These are phyloP conservation scores for Diogma glabrata DNA, from an alignment of 2,888 invertebrate species.

Conservation along the genomic window DNA sequence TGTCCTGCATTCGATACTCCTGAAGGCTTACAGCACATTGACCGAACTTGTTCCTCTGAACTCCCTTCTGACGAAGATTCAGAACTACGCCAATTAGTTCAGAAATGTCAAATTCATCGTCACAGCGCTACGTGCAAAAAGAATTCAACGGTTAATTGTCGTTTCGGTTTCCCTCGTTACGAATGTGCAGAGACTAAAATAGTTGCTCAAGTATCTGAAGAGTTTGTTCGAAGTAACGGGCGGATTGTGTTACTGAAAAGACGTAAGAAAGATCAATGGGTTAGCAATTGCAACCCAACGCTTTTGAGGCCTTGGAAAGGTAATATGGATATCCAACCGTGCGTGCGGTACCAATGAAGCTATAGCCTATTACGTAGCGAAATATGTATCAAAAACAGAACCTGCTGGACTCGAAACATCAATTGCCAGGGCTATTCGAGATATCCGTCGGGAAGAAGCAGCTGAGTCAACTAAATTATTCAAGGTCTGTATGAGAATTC, in stretches of 20 bases:
- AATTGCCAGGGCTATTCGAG: background rate
- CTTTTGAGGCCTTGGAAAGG: background rate
- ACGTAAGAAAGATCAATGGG: background rate
- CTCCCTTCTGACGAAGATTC: background rate
- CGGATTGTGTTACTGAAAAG: background rate
- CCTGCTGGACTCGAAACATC: background rate
- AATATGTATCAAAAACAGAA: background rate
- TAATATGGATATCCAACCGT: background rate
- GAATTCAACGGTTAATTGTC: too few relatives aligned
- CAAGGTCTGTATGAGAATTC: background rate
- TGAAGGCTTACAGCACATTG: too few relatives aligned
- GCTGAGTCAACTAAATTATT: background rate
- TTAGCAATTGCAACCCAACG: background rate
- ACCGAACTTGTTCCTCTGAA: too few relatives aligned
- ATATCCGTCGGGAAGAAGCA: background rate
- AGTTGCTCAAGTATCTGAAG: background rate
- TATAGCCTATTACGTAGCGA: background rate
- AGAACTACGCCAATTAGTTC: background rate
- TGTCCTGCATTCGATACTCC: too few relatives aligned
- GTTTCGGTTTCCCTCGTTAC: background rate
- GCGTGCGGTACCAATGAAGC: background rate
- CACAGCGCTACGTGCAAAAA: background rate
- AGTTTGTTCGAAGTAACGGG: background rate
- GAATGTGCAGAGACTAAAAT: background rate
- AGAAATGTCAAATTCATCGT: background rate